Percentiles rank a stretch among this genome's conserved stretches.
Evolutionary conservation across 2,888 invertebrate genomes (phyloP).

Genomic region (Rhamnusium bicolor): DNA sequence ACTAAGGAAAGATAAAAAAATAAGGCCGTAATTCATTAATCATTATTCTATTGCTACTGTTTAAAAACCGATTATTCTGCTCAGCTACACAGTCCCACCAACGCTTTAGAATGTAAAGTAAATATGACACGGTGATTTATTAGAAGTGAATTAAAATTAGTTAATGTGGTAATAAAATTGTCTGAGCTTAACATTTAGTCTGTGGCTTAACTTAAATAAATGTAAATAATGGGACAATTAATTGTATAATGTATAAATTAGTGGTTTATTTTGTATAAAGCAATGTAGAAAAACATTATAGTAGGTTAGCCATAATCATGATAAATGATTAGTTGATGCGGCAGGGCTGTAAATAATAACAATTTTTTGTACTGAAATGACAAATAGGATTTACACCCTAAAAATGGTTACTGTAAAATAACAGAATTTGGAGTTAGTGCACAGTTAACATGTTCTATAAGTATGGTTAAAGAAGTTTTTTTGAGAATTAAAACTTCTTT

Average conservation of each 20-base stretch:
- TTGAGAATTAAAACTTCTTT: no score
- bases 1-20: background rate
- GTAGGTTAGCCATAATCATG: background rate
- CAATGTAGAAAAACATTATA: background rate
- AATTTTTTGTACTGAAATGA: background rate
- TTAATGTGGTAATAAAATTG: background rate
- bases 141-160: background rate
- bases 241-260: background rate
- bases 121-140: background rate
- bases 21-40: background rate
- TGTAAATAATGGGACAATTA: background rate
- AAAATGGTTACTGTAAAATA: background rate
- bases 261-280: background rate
- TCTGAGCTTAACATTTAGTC: slow-evolving; percentile 1
- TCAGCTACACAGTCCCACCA: background rate
- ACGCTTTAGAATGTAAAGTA: background rate
- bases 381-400: background rate
- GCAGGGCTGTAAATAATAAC: background rate
- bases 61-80: slow-evolving; percentile 1
- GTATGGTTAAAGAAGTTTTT: no score
- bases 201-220: no score
- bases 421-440: no score
- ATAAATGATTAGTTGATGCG: background rate
- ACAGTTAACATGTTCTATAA: no score
- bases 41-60: slow-evolving; percentile 5